Conservation (phyloP, 2,888 invertebrate genomes). For the Pollenia amentaria region DNA sequence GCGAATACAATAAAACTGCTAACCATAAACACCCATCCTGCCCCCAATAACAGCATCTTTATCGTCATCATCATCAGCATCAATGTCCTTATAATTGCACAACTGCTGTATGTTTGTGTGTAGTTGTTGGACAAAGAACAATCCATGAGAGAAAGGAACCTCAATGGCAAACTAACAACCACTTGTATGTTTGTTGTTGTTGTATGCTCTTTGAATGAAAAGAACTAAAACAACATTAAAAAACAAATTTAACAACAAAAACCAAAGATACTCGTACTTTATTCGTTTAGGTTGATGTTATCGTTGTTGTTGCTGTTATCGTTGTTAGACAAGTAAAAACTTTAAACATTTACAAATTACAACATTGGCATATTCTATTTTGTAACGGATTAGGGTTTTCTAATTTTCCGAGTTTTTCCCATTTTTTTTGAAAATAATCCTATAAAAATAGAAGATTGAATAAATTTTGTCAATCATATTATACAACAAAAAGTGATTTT, state of each 20-base stretch:
- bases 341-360: slow-evolving; percentile 47
- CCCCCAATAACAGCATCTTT: background rate
- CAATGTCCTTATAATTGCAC: background rate
- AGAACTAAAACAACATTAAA: background rate
- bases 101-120: background rate
- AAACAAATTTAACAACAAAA: slow-evolving; percentile 16
- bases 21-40: background rate
- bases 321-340: slow-evolving; percentile 20
- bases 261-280: slow-evolving; percentile 18
- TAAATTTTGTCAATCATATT: too few species aligned
- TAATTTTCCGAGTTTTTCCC: background rate
- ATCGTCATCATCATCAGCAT: slow-evolving; percentile 10
- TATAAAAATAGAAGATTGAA: too few species aligned
- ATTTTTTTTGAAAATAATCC: too few species aligned
- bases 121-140: slow-evolving; percentile 20
- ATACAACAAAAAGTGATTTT: too few species aligned
- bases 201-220: slow-evolving; percentile 14
- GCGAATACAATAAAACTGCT: slow-evolving; percentile 1
- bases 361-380: slow-evolving; percentile 42
- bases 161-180: slow-evolving; percentile 47
- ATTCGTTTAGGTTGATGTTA: background rate
- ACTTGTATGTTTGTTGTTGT: slow-evolving; percentile 4
- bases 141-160: slow-evolving; percentile 34
- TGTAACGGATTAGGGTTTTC: background rate
- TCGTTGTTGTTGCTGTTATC: background rate